Percentiles rank a stretch among this genome's conserved stretches.
phyloP scores from a whole-genome alignment of 2,888 invertebrate species.

The Drosophila basisetae region DNA sequence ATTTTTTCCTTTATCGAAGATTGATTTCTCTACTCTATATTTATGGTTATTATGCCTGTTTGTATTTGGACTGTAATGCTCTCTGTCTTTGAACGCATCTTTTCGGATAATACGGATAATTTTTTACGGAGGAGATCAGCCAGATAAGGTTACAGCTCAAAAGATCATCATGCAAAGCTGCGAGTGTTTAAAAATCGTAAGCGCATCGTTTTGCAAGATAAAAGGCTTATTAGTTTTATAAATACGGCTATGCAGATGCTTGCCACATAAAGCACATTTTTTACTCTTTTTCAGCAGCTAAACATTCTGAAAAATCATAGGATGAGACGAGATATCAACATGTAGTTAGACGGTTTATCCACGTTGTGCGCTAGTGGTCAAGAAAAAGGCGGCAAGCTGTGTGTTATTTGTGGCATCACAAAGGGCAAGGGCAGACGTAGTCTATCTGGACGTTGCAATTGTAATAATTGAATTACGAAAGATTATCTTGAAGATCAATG shows the following conservation, averaged over 20 bases:
- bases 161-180: not conserved
- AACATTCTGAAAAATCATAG: not conserved
- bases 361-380: not conserved
- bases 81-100: too few relatives aligned
- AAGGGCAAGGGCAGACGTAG: not conserved
- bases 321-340: not conserved
- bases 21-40: not conserved
- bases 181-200: not conserved
- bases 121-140: not conserved
- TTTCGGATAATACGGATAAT: too few relatives aligned
- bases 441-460: not conserved
- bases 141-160: not conserved
- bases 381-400: not conserved
- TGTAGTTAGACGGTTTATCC: not conserved
- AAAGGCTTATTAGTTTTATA: not conserved
- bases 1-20: not conserved
- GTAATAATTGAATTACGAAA: not conserved
- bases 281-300: not conserved
- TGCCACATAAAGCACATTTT: not conserved
- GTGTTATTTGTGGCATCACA: not conserved
- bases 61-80: not conserved
- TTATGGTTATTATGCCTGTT: not conserved
- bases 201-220: not conserved
- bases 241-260: not conserved
- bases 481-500: not conserved